Evolutionary conservation across 2,888 invertebrate species (phyloP), one percentile per base, ranked within the genome.

Genomic region (Calephelis perditalis): DNA sequence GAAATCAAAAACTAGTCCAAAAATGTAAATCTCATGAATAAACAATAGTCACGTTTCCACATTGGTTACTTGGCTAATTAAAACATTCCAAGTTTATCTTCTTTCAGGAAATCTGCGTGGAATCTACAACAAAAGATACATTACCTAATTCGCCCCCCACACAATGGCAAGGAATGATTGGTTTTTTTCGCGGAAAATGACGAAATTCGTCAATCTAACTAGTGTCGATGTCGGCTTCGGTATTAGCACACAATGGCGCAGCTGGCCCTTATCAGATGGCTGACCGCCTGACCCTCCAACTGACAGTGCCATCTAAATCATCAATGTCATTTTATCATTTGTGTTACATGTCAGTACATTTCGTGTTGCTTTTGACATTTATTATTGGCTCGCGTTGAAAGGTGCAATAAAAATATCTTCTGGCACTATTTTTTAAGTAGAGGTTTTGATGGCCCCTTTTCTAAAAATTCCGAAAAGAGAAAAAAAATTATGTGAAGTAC

Each of bases 181-280:
- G 63, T 63, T 63, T 62, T 65, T 65, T 52, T 46, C 37, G 44
- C 52, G 60, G 37, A 57, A 62, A 59, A 59, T 59, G 63, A 56
- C 63, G 63, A 60, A 62, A 60, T 62, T 61, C 61, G 61, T 64
- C 66, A 65, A 59, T 66, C 60, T 59, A 62, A 59, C 66, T 60
- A 65, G 66, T 65, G 65, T 63, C 61, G 62, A 58, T 7, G 62
- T 60, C 63, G 63, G 44, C 56, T 46, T 57, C 46, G 45, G 57
- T 62, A 71, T 71, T 70, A 68, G 70, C 71, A 71, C 69, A 70
- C 71, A 71, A 71, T 70, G 63, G 68, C 61, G 67, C 65, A 66
- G 63, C 62, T 65, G 68, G 47, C 60, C 56, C 47, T 60, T 65
- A 62, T 65, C 68, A 66, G 67, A 63, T 65, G 61, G 61, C 58